phyloP scores from a whole-genome alignment of 2,888 invertebrate species.

The Endomychus coccineus region DNA sequence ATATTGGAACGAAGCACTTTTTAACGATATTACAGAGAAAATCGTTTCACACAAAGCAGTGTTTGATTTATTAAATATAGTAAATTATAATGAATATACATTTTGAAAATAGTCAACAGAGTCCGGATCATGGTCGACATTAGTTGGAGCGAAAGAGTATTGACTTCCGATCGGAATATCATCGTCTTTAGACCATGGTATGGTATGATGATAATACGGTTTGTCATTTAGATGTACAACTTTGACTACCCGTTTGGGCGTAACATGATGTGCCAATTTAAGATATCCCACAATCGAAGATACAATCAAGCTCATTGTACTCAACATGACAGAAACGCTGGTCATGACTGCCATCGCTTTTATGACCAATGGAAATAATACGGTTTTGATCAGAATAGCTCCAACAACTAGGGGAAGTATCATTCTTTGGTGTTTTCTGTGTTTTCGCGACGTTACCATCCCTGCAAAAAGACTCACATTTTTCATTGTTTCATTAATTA shows the following conservation, averaged over 20 bases:
- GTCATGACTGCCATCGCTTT: slow-evolving; percentile 63
- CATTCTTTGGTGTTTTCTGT: slow-evolving; percentile 50
- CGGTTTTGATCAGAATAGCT: slow-evolving; percentile 56
- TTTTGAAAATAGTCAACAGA: too few relatives aligned
- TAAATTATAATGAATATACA: too few relatives aligned
- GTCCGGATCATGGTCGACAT: too few relatives aligned
- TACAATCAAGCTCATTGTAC: slow-evolving; percentile 50
- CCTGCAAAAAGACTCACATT: too few relatives aligned
- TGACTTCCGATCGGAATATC: too few relatives aligned
- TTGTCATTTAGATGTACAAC: slow-evolving; percentile 40
- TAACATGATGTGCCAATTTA: slow-evolving; percentile 38
- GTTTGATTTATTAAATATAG: too few relatives aligned
- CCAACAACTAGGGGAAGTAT: slow-evolving; percentile 57
- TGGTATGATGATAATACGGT: slow-evolving; percentile 40
- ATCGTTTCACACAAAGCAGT: too few relatives aligned
- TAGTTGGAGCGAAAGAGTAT: too few relatives aligned
- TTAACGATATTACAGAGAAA: too few relatives aligned
- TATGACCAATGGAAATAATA: slow-evolving; percentile 59
- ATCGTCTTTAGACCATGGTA: slow-evolving; percentile 44
- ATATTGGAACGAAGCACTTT: too few relatives aligned
- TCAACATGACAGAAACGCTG: slow-evolving; percentile 49
- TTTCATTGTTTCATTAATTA: too few relatives aligned
- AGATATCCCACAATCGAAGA: slow-evolving; percentile 56
- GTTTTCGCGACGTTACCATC: slow-evolving; percentile 28
- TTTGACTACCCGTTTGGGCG: slow-evolving; percentile 32